These are phyloP conservation scores for Oryzias dopingdopingensis DNA, from an alignment of 2,797 vertebrate species.

Conservation along the genomic window DNA sequence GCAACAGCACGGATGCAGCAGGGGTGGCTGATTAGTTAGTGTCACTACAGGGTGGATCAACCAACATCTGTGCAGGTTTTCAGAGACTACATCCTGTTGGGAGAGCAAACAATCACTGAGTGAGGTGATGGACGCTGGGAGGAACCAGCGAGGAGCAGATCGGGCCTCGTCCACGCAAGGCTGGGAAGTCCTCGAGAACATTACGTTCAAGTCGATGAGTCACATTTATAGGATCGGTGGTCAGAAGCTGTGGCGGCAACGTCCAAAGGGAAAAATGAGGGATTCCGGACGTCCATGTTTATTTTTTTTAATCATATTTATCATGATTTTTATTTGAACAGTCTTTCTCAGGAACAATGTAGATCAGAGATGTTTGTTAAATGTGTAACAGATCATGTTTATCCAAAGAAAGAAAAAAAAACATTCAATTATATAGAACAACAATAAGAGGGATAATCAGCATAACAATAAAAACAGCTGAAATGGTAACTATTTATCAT, in stretches of 20 bases:
- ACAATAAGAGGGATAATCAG: conserved; percentile 72
- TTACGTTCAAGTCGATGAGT: conserved; percentile 45
- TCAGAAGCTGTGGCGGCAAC: conserved; percentile 45
- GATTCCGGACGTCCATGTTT: conserved; percentile 30
- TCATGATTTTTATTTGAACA: conserved; percentile 38
- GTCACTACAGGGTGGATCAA: conserved; percentile 71
- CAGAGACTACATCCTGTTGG: conserved; percentile 68
- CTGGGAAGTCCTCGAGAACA: conserved; percentile 37
- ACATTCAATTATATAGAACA: conserved; percentile 69
- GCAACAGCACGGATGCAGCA: conserved; percentile 70
- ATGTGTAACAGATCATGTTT: conserved; percentile 63
- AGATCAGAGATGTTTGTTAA: conserved; percentile 55
- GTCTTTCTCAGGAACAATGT: conserved; percentile 62
- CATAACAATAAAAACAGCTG: conserved; percentile 73
- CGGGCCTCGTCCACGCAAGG: conserved; percentile 62
- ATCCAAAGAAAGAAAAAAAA: conserved; percentile 69
- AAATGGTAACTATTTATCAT: conserved; percentile 73
- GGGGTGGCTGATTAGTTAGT: conserved; percentile 70
- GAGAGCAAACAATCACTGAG: conserved; percentile 70
- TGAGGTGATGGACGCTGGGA: conserved; percentile 60
- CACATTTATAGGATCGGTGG: conserved; percentile 46
- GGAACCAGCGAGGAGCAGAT: conserved; percentile 59
- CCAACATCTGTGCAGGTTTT: conserved; percentile 66
- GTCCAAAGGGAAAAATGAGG: conserved; percentile 42
- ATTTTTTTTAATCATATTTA: conserved; percentile 21